phyloP scores from a whole-genome alignment of 2,113 vertebrate genomes.

The Melanerpes formicivorus region DNA sequence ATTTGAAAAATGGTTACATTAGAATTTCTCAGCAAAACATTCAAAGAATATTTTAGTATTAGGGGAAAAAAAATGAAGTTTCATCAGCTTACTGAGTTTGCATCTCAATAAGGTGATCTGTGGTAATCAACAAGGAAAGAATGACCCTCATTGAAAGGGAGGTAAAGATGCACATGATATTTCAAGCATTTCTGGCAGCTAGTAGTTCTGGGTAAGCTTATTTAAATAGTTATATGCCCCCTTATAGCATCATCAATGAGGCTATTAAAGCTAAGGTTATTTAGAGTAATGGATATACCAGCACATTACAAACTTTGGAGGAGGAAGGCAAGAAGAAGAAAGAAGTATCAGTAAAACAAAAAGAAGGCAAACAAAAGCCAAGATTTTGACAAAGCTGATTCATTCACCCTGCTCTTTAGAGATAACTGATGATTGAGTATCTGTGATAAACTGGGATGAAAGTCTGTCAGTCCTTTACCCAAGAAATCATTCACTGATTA shows the following conservation, averaged over 20 bases:
- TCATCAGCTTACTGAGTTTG: neutral
- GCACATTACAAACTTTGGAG: neutral
- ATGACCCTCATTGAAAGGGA: neutral
- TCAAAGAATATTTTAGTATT: neutral
- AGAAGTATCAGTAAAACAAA: neutral
- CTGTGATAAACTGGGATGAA: neutral
- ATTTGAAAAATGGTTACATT: neutral
- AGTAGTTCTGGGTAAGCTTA: neutral
- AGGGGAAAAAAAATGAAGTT: neutral
- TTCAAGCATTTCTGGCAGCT: conserved; percentile 2
- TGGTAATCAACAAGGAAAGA: conserved; percentile 25
- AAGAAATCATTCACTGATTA: neutral
- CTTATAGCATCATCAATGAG: conserved; percentile 48
- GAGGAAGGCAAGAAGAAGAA: neutral
- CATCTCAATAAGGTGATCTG: neutral
- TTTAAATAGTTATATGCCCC: conserved; percentile 42
- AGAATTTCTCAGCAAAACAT: neutral
- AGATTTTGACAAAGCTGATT: conserved; percentile 19
- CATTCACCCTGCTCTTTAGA: neutral
- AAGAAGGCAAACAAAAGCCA: neutral
- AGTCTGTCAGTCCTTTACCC: neutral
- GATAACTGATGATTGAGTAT: neutral
- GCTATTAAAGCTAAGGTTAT: conserved; percentile 39
- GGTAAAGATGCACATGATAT: neutral
- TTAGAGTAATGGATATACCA: neutral